Evolutionary conservation across 2,797 vertebrate genomes (phyloP).

Genomic region (Syndactyla subalaris): DNA sequence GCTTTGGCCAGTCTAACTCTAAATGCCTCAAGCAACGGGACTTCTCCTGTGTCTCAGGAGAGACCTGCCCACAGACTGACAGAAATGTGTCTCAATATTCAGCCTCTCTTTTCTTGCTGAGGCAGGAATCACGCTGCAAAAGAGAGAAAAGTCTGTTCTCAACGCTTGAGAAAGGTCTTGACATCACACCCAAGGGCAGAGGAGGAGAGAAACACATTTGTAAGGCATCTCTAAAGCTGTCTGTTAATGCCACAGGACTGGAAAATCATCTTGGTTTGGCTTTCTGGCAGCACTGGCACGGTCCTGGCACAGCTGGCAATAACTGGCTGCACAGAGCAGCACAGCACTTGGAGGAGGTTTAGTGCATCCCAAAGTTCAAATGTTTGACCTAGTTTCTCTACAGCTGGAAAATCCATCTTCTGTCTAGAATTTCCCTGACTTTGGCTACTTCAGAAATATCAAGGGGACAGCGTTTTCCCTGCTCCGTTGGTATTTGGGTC

Average conservation of each 20-base stretch:
- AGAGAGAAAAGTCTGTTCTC: background rate
- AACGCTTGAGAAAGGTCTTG: background rate
- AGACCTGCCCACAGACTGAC: background rate
- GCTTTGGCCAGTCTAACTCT: constrained; percentile 40
- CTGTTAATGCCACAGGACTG: background rate
- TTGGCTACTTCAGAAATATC: constrained; percentile 22
- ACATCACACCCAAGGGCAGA: background rate
- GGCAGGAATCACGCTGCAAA: background rate
- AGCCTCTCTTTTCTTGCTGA: background rate
- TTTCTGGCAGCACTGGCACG: background rate
- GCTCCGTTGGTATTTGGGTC: background rate
- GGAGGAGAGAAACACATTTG: background rate
- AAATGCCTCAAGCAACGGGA: constrained; percentile 40
- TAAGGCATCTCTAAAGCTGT: background rate
- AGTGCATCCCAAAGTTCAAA: background rate
- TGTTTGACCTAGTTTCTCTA: constrained; percentile 34
- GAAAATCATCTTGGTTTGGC: background rate
- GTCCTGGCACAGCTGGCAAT: background rate
- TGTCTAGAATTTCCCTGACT: constrained; percentile 39
- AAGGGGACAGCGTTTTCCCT: constrained; percentile 26
- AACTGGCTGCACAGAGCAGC: rapidly evolving
- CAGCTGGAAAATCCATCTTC: constrained; percentile 51
- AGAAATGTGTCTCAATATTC: background rate
- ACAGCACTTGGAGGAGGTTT: background rate
- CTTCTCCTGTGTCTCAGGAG: background rate